A percentile compares a stretch with the other conserved stretches of the same genome.
phyloP scores from a whole-genome alignment of 2,888 invertebrate species.

The Cyclophora albipunctata region DNA sequence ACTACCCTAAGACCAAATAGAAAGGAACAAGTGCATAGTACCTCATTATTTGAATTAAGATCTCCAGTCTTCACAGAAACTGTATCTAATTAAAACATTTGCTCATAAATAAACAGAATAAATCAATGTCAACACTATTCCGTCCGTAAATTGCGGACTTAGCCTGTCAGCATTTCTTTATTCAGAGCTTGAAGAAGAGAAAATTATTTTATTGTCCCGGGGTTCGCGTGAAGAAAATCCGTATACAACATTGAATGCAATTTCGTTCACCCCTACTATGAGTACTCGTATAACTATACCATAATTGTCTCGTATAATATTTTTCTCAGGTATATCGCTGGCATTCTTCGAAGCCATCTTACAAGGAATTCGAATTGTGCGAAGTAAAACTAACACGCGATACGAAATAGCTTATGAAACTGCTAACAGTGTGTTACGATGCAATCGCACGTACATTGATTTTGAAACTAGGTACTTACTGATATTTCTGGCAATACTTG shows the following conservation, averaged over 20 bases:
- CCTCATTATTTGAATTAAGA: no score
- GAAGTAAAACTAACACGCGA: constrained; percentile 25
- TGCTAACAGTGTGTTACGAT: constrained; percentile 9
- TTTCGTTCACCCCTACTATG: constrained; percentile 23
- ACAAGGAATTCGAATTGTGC: constrained; percentile 38
- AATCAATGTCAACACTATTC: constrained; percentile 20
- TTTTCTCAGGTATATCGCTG: constrained; percentile 29
- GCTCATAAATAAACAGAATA: constrained; percentile 6
- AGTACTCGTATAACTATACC: no score
- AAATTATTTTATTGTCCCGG: constrained; percentile 24
- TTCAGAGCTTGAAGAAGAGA: constrained; percentile 18
- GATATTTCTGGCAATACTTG: no score
- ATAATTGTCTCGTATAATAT: constrained; percentile 21
- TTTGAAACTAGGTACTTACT: no score
- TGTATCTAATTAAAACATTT: constrained; percentile 10
- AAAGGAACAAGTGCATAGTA: no score
- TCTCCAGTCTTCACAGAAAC: constrained; percentile 6
- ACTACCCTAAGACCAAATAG: no score
- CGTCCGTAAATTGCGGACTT: constrained; percentile 22
- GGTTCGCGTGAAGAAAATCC: constrained; percentile 21
- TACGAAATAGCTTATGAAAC: constrained; percentile 26
- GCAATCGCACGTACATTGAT: neutral
- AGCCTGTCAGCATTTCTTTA: constrained; percentile 23
- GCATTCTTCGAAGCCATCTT: constrained; percentile 35
- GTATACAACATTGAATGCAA: constrained; percentile 30